Percentiles rank a stretch among this genome's conserved stretches.
Conservation (phyloP, 2,888 invertebrate genomes). For the Sarcophaga carnaria region DNA sequence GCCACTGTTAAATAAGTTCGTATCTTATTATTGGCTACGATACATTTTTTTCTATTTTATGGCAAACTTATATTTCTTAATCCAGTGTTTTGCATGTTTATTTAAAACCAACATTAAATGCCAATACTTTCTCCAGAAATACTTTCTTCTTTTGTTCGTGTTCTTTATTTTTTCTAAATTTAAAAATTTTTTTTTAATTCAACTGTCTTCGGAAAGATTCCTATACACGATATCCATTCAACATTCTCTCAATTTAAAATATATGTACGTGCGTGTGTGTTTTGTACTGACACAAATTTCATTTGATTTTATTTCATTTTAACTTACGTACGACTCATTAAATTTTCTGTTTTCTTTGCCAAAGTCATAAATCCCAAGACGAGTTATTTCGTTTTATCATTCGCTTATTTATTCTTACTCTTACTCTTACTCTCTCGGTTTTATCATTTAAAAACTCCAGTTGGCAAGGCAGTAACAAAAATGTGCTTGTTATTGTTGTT, state of each 20-base stretch:
- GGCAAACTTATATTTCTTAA: constrained; percentile 21
- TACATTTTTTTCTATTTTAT: not conserved
- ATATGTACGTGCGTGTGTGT: not conserved
- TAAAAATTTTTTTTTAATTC: constrained; percentile 3
- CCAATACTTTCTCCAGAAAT: constrained; percentile 1
- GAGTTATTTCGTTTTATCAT: constrained; percentile 33
- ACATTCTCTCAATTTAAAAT: not conserved
- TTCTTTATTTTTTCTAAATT: not conserved
- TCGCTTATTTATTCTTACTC: not conserved
- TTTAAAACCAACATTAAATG: not conserved
- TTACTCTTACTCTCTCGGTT: not conserved
- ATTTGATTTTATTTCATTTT: constrained; percentile 56
- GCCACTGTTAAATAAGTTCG: too few relatives aligned
- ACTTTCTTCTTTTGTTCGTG: not conserved
- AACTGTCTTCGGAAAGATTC: not conserved
- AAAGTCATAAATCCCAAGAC: constrained; percentile 69
- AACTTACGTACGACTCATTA: constrained; percentile 73
- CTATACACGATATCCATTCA: not conserved
- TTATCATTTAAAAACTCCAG: constrained; percentile 28
- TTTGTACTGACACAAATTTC: constrained; percentile 67
- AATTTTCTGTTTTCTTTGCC: constrained; percentile 70
- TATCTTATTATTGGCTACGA: too few relatives aligned
- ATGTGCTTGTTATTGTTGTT: constrained; percentile 27
- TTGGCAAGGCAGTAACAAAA: constrained; percentile 46
- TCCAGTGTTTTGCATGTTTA: too few relatives aligned